Evolutionary conservation across 2,888 invertebrate species (phyloP).

Genomic region (Ormyrus thymus): DNA sequence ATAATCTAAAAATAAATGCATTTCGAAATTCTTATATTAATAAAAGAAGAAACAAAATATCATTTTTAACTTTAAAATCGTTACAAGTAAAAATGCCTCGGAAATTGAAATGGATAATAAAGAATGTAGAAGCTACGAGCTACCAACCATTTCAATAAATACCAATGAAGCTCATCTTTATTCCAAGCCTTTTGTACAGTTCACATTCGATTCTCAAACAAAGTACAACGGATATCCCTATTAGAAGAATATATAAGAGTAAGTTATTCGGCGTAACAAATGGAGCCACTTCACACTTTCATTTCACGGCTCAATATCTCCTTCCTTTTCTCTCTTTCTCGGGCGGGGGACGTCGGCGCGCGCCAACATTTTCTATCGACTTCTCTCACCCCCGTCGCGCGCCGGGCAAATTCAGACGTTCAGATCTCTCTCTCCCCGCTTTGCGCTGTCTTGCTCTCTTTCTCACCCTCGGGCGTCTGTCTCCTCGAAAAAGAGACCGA

Average conservation of each 20-base stretch:
- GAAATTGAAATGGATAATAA: too few relatives aligned
- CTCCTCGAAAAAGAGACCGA: not conserved
- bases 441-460: conserved; percentile 8
- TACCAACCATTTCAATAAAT: too few relatives aligned
- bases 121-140: not conserved
- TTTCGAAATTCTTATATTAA: too few relatives aligned
- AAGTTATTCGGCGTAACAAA: conserved; percentile 48
- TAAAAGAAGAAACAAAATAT: too few relatives aligned
- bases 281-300: conserved; percentile 48
- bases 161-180: too few relatives aligned
- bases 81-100: too few relatives aligned
- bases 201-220: too few relatives aligned
- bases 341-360: not conserved
- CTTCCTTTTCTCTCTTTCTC: not conserved
- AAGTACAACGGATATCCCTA: not conserved
- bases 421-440: not conserved
- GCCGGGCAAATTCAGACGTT: conserved; percentile 41
- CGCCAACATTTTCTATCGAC: conserved; percentile 30
- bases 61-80: too few relatives aligned
- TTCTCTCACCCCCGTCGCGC: conserved; percentile 9
- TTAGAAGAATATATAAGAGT: conserved; percentile 26
- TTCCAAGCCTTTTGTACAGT: too few relatives aligned
- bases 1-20: too few relatives aligned
- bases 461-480: conserved; percentile 21
- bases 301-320: conserved; percentile 48